Evolutionary conservation across 1,140 invertebrate genomes (phyloP), one percentile per base, ranked within the genome.

Genomic region (Trigoniulus corallinus): DNA sequence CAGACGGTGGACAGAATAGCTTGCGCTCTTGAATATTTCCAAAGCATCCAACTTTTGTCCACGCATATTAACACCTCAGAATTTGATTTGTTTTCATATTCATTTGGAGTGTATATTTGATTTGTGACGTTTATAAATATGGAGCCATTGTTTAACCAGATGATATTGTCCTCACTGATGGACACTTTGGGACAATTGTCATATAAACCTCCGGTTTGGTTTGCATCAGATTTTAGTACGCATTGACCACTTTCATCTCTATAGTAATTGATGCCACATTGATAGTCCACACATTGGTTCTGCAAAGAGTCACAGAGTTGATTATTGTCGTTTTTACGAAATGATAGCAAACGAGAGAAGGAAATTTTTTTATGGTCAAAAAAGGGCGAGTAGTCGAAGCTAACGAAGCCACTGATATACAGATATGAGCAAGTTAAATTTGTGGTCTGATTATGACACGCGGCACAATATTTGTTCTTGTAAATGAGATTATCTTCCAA

Each of bases 401-500:
- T n/a, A n/a, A n/a, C n/a, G n/a, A n/a, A n/a, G n/a, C n/a, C n/a
- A n/a, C n/a, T n/a, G n/a, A n/a, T n/a, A n/a, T n/a, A n/a, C n/a
- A n/a, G n/a, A n/a, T n/a, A n/a, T n/a, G n/a, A n/a, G n/a, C n/a
- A n/a, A n/a, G n/a, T n/a, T n/a, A n/a, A n/a, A n/a, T n/a, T n/a
- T n/a, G n/a, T n/a, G n/a, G n/a, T n/a, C n/a, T n/a, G n/a, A n/a
- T n/a, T n/a, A n/a, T 66, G 60, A 49, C 67, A 69, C 12, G 54
- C 42, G 34, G 62, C 65, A 56, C 67, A 69, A 50, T 69, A 61
- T n/a, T 58, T 59, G 52, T 69, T 69, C 49, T 64, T 68, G 53
- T 58, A 69, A 10, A 57, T 24, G n/a, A n/a, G n/a, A n/a, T n/a
- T n/a, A n/a, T n/a, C n/a, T n/a, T n/a, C n/a, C n/a, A n/a, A n/a